Conservation (phyloP, 2,113 vertebrate species). For the Dicentrarchus labrax region DNA sequence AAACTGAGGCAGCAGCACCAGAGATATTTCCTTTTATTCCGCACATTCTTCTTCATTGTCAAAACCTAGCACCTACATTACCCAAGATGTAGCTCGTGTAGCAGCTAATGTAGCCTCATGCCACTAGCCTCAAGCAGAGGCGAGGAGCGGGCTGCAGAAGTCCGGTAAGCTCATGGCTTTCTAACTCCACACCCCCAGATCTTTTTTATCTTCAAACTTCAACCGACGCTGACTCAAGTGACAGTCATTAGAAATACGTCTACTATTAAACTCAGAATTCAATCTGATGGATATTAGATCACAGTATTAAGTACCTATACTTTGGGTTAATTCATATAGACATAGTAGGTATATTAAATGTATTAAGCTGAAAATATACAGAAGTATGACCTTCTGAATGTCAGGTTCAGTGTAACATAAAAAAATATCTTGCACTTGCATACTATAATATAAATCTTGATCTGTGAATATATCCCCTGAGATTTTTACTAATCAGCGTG, state of each 20-base stretch:
- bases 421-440: constrained; percentile 1
- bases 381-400: constrained; percentile 23
- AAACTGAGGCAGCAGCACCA: neutral
- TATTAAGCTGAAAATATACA: neutral
- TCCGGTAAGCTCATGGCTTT: neutral
- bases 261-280: neutral
- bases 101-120: neutral
- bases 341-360: neutral
- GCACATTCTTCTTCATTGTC: neutral
- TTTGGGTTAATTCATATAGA: neutral
- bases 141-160: neutral
- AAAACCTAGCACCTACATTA: neutral
- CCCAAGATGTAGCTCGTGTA: neutral
- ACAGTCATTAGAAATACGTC: neutral
- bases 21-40: neutral
- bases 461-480: constrained; percentile 16
- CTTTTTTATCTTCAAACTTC: neutral
- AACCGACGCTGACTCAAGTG: neutral
- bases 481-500: constrained; percentile 38
- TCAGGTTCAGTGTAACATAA: constrained; percentile 13
- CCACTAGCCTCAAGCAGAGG: neutral
- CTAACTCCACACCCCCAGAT: neutral
- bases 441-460: constrained; percentile 7
- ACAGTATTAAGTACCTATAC: neutral
- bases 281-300: neutral